A percentile compares a stretch with the other conserved stretches of the same genome.
These are phyloP conservation scores for Rhinoderma darwinii DNA, from an alignment of 2,113 vertebrate genomes.

Conservation along the genomic window DNA sequence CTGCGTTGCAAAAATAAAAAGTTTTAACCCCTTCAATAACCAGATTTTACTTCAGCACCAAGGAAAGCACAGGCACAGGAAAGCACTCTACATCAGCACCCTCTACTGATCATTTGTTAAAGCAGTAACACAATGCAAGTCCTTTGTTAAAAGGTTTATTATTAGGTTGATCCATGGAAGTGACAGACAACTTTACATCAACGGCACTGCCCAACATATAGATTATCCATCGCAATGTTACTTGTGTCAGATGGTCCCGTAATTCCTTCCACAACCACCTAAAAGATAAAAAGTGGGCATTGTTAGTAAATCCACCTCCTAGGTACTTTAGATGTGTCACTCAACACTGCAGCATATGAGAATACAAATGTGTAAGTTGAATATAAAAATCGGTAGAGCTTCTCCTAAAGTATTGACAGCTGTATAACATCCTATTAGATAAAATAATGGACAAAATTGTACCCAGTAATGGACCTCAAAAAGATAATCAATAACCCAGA, in stretches of 20 bases:
- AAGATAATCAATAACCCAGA: no score
- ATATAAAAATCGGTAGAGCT: neutral
- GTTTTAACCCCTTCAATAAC: neutral
- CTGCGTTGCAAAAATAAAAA: neutral
- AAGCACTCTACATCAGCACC: constrained; percentile 40
- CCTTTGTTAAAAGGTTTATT: constrained; percentile 34
- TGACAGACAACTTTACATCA: neutral
- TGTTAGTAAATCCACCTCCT: neutral
- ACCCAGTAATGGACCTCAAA: neutral
- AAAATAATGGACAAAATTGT: neutral
- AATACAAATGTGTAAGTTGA: neutral
- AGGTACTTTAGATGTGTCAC: neutral
- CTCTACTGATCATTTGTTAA: constrained; percentile 20
- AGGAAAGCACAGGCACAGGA: constrained; percentile 29
- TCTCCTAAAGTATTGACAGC: neutral
- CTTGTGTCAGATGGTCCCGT: neutral
- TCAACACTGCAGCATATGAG: neutral
- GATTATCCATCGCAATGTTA: constrained; percentile 27
- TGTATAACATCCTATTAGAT: neutral
- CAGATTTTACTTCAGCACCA: constrained; percentile 44
- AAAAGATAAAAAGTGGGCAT: neutral
- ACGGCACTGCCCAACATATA: constrained; percentile 31
- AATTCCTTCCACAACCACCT: constrained; percentile 50
- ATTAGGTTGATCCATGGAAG: neutral
- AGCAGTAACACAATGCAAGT: neutral